These are phyloP conservation scores for Lophius piscatorius DNA, from an alignment of 2,113 vertebrate genomes.

Conservation along the genomic window DNA sequence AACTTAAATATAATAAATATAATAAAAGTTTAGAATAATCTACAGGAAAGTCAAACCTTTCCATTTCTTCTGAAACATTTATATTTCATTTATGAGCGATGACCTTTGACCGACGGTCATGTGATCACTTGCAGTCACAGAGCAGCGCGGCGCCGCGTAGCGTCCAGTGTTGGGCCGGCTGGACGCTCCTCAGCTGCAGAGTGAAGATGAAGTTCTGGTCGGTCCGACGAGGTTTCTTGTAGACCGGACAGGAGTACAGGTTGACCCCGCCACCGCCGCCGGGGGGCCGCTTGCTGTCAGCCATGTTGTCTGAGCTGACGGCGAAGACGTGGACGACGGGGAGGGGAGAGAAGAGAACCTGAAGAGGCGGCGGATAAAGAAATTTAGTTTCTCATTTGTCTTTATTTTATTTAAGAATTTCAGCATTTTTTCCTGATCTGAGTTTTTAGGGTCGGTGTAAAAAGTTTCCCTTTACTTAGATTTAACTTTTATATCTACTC, in stretches of 20 bases:
- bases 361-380: constrained; percentile 6
- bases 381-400: too few relatives aligned
- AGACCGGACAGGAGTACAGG: constrained; percentile 84
- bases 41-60: too few relatives aligned
- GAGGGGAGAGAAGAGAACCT: constrained; percentile 86
- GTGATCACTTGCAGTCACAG: constrained; percentile 79
- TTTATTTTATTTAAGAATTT: too few relatives aligned
- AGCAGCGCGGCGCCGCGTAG: constrained; percentile 84
- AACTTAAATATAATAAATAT: too few relatives aligned
- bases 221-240: constrained; percentile 85
- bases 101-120: too few relatives aligned
- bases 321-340: constrained; percentile 87
- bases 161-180: constrained; percentile 84
- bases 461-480: too few relatives aligned
- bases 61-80: too few relatives aligned
- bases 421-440: too few relatives aligned
- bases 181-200: constrained; percentile 75
- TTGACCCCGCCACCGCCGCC: neutral
- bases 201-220: constrained; percentile 85
- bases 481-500: too few relatives aligned
- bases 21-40: too few relatives aligned
- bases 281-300: constrained; percentile 58
- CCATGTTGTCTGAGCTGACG: constrained; percentile 65
- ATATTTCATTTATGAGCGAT: too few relatives aligned
- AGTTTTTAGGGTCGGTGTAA: too few relatives aligned